Evolutionary conservation across 2,888 invertebrate genomes (phyloP), one percentile per base, ranked within the genome.

Genomic region (Adineta ricciae): DNA sequence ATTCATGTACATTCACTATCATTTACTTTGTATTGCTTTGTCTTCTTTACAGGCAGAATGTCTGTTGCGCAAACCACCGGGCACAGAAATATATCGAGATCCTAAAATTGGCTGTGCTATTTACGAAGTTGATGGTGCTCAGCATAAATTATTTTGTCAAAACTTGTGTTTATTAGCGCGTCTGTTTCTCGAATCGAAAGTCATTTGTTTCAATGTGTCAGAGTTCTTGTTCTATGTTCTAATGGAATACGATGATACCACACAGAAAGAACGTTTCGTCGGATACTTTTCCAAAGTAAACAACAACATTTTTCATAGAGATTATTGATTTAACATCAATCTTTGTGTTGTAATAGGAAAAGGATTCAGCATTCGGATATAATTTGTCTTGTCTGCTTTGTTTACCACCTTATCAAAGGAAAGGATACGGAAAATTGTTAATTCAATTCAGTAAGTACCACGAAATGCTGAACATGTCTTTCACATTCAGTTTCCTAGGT

Each of bases 151-250:
- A 72, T 98, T 97, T 90, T 97, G 97, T 91, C 97, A 98, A 91
- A 96, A 96, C 90, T 92, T 98, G 83, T 98, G 98, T 92, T 92
- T 98, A 87, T 92, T 97, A 88, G 97, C 98, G 54, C 98, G 98
- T 91, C 92, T 98, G 87, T 98, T 98, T 91, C 92, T 98, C 86
- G 98, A 98, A 89, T 97, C 98, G 90, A 98, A 98, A 92, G 98
- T 97, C 0, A 92, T 98, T 38, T 98, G 97, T 91, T 98, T 96
- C 91, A 97, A 98, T 91, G 97, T 97, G 85, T 96, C 97, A 89
- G 97, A 97, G 64, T 98, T 98, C 91, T 92, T 96, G 87, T 98
- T 98, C 91, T 98, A 98, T 90, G 95, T 96, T 88, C 92, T 96
- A 78, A 78, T 41, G 41, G 78, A 78, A 41, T 78, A 41, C n/a